Evolutionary conservation across 2,113 vertebrate genomes (phyloP), one percentile per base, ranked within the genome.

Genomic region (Nothoprocta perdicaria): DNA sequence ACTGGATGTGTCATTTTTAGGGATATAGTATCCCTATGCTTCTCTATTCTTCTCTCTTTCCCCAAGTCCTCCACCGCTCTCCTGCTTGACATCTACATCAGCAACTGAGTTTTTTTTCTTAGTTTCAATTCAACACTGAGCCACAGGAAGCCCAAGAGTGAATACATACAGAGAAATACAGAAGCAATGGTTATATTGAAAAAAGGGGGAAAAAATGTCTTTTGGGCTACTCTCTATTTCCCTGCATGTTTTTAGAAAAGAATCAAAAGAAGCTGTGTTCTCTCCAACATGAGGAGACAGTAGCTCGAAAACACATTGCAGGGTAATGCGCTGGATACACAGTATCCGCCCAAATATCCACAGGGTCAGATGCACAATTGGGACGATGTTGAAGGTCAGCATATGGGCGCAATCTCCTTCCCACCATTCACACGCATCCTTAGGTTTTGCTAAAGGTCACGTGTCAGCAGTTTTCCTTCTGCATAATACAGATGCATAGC

Each of bases 1-100:
- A 46, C 63, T 63, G 50, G 75, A 89, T 93, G 82, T 65, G 40
- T 77, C 50, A 62, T 35, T 71, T 55, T 69, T 83, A 60, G 16
- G 31, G 80, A 71, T 75, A 94, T 80, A 62, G 71, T 50, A 1
- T 7, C 7, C 57, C 18, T 58, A 38, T 86, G 21, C 53, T 88
- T 74, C 40, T 38, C 33, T 73, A 33, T 35, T 24, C 58, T 50
- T 87, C 57, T 63, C 43, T 72, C 35, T 68, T 10, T 62, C 33
- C 13, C 33, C 33, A 24, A 46, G 57, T 27, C 61, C 38, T 80
- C 91, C 63, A 57, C 68, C 65, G 75, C 24, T 74, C 24, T 43
- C n/a, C 35, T 52, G 57, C 76, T 63, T 22, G 79, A 90, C 53
- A 12, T 13, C 41, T 38, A 6, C 46, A 72, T 67, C 46, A 45